These are phyloP conservation scores for Mesitornis unicolor DNA, from an alignment of 2,113 vertebrate genomes.

Conservation along the genomic window DNA sequence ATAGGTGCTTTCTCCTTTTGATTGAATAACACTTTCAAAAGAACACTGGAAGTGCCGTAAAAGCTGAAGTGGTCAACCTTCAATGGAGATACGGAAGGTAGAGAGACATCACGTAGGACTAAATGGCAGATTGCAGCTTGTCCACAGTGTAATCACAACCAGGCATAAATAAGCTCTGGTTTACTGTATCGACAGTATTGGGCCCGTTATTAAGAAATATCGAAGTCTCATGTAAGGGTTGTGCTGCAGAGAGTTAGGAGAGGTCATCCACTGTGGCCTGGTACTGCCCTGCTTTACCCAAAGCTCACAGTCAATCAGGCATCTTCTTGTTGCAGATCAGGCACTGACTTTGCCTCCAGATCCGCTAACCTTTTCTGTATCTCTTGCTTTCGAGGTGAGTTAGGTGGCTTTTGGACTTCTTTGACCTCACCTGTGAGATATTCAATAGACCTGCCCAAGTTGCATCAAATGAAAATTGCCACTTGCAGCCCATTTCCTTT, in stretches of 20 bases:
- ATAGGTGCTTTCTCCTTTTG: background rate
- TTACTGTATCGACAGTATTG: background rate
- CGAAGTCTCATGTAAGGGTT: rapidly evolving
- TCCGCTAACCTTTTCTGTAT: background rate
- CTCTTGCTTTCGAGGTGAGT: background rate
- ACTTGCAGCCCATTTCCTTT: background rate
- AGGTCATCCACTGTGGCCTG: background rate
- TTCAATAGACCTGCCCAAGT: background rate
- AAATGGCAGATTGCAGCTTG: background rate
- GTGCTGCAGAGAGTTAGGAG: background rate
- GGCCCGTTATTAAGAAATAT: background rate
- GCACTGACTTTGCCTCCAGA: background rate
- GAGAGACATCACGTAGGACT: background rate
- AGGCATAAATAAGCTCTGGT: background rate
- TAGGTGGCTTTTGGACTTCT: background rate
- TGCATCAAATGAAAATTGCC: background rate
- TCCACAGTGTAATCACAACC: background rate
- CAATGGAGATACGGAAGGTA: background rate
- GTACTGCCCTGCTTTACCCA: background rate
- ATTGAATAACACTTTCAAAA: background rate
- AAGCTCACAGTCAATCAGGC: background rate
- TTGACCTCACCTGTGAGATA: background rate
- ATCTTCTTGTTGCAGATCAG: background rate
- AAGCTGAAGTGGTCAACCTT: background rate
- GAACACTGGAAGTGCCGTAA: background rate